Percentiles rank a stretch among this genome's conserved stretches.
Evolutionary conservation across 2,888 invertebrate species (phyloP).

Genomic region (Anorthoa munda): DNA sequence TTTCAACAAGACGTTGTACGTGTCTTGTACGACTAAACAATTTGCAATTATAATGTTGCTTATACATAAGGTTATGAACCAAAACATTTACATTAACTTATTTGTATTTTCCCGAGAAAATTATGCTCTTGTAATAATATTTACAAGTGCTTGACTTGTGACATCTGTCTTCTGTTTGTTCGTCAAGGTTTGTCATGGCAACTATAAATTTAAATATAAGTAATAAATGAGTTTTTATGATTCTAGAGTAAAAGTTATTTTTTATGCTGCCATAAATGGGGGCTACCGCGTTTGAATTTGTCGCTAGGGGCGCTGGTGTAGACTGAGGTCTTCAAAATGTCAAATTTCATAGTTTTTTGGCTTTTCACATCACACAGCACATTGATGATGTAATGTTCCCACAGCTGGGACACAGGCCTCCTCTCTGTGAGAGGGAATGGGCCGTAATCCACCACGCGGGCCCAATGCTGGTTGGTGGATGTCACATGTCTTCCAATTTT

Average conservation of each 20-base stretch:
- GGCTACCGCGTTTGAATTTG: too few species aligned
- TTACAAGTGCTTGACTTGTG: conserved; percentile 25
- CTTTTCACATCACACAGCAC: too few species aligned
- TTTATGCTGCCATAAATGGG: not conserved
- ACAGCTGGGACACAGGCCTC: too few species aligned
- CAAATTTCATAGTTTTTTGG: too few species aligned
- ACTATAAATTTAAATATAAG: not conserved
- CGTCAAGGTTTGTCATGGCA: conserved; percentile 10
- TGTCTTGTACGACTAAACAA: conserved; percentile 62
- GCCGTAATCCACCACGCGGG: too few species aligned
- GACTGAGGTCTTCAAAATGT: too few species aligned
- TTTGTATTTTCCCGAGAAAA: not conserved
- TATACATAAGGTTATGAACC: conserved; percentile 60
- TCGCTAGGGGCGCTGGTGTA: too few species aligned
- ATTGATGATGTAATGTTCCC: too few species aligned
- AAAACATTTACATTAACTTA: conserved; percentile 42
- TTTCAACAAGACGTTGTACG: conserved; percentile 67
- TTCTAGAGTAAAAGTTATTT: not conserved
- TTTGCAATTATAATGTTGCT: conserved; percentile 47
- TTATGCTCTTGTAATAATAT: conserved; percentile 10
- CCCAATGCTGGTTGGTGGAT: too few species aligned
- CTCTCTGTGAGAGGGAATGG: too few species aligned
- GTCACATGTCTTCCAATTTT: too few species aligned
- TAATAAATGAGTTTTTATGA: not conserved
- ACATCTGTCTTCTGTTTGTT: conserved; percentile 24